Evolutionary conservation across 2,797 vertebrate species (phyloP).

Genomic region (Cercopithecus mitis): DNA sequence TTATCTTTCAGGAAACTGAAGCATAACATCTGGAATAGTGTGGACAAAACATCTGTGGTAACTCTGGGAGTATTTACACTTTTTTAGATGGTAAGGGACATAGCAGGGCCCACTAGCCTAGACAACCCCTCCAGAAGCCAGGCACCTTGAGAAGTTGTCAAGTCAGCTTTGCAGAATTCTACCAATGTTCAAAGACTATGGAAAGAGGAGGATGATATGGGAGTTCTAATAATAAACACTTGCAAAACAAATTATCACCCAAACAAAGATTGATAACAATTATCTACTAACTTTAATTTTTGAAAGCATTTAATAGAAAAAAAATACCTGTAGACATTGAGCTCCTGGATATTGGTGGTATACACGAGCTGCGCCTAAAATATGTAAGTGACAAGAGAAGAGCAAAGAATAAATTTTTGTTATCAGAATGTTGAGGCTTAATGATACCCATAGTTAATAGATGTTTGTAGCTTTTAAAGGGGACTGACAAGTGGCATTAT

Average conservation of each 20-base stretch:
- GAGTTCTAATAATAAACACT: background rate
- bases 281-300: background rate
- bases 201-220: background rate
- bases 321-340: conserved; percentile 70
- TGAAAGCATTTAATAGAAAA: background rate
- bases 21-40: background rate
- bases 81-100: background rate
- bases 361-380: conserved; percentile 59
- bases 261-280: background rate
- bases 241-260: background rate
- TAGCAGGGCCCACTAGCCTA: background rate
- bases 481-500: background rate
- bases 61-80: background rate
- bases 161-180: background rate
- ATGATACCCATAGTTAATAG: background rate
- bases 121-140: background rate
- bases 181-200: background rate
- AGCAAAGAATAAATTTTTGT: background rate
- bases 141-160: background rate
- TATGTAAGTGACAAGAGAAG: background rate
- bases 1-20: background rate
- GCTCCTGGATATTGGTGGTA: conserved; percentile 7
- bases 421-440: background rate
- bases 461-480: background rate
- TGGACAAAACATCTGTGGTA: background rate